Base-by-base conservation (phyloP, 2,797 vertebrate genomes). In the Morus bassanus region DNA sequence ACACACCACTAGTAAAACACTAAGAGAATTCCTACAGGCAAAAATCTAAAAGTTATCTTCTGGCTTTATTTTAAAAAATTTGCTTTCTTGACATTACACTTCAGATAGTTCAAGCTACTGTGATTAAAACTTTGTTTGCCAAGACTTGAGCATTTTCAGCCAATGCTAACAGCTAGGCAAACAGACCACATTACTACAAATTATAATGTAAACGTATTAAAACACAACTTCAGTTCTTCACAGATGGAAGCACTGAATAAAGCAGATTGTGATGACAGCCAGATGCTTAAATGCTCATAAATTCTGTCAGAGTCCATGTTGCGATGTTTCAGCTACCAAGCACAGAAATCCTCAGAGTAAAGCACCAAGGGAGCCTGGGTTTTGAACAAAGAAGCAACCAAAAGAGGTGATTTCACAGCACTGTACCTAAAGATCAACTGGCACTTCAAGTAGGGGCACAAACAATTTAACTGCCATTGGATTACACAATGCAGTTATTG, bases 201-300 rank as follows among this genome's bases (percentile, higher is more conserved):
- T 80, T 67, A 61, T 28, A 89, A 79, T 35, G 67, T 72, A 89
- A 91, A 84, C 0, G 3, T 80, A 89, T 83, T 93, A 84, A 95
- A 92, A 61, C 61, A 83, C 19, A 75, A 60, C 79, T 93, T 54
- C 50, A 73, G 80, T 25, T 87, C 76, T 90, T 91, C 91, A 85
- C 77, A 96, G 89, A 94, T 93, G 85, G 93, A 59, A 95, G 78
- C 61, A 65, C 57, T 91, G 82, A 82, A 93, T 76, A 94, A 91
- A 95, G 76, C 89, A 89, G 85, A 92, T 35, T 94, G 93, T 87
- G 92, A 92, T 88, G 86, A 94, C 61, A 89, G 73, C 57, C 92
- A 95, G 79, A 70, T 94, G 91, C 91, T 89, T 88, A 85, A 94
- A 88, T 23, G 59, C 50, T 60, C 4, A 0, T 82, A 90, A 93